These are phyloP conservation scores for Eptesicus fuscus DNA, from an alignment of 2,113 vertebrate species.

Conservation along the genomic window DNA sequence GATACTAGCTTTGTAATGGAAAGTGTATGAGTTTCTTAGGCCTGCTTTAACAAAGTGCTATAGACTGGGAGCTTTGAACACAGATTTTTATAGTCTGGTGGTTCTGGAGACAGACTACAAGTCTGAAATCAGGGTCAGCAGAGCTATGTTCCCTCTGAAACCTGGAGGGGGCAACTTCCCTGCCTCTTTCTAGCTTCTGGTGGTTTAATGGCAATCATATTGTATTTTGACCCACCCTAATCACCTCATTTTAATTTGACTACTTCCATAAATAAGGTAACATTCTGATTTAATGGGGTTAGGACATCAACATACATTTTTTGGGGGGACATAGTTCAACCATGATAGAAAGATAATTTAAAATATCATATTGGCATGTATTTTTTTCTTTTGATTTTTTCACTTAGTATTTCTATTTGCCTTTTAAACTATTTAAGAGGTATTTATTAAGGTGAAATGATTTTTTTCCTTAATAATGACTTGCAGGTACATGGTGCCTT, in stretches of 20 bases:
- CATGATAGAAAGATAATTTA: not conserved
- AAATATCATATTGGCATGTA: not conserved
- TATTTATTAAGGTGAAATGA: not conserved
- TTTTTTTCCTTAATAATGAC: slow-evolving; percentile 21
- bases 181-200: not conserved
- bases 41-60: not conserved
- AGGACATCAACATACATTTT: not conserved
- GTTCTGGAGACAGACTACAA: not conserved
- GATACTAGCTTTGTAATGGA: not conserved
- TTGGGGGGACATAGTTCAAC: not conserved
- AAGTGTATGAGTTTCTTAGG: not conserved
- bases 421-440: slow-evolving; percentile 24
- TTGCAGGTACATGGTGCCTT: not conserved
- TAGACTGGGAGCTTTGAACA: not conserved
- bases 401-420: not conserved
- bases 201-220: not conserved
- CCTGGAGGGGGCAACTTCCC: not conserved
- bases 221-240: not conserved
- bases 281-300: not conserved
- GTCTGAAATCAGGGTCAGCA: not conserved
- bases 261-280: not conserved
- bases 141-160: not conserved
- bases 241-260: not conserved
- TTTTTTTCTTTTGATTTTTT: not conserved
- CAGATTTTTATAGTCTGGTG: not conserved